Base-by-base conservation (phyloP, 2,113 vertebrate species). In the Mungos mungo region DNA sequence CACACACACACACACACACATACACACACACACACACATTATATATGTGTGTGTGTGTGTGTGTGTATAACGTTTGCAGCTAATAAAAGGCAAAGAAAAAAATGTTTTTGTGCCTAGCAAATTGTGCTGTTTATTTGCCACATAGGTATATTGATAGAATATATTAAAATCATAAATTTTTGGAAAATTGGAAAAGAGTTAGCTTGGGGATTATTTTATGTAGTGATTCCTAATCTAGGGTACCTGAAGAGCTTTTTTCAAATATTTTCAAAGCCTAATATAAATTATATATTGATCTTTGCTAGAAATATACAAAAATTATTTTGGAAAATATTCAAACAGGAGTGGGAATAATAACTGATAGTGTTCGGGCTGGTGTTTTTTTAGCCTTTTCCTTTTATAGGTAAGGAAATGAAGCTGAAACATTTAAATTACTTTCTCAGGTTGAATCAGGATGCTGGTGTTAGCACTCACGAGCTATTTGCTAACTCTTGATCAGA, bases 161-260 rank as follows among this genome's bases (percentile, higher is more conserved):
- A 76, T 91, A 96, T 97, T 96, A 96, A 97, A 96, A 82, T 97
- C 85, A 87, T 95, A 95, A 63, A 93, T 86, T 66, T 97, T 88
- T 72, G 60, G 81, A 91, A 33, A 79, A 31, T 45, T 90, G 7
- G 21, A 50, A 86, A 72, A 96, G 19, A 86, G 41, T 79, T 50
- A 45, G 27, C 2, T 79, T 50, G 19, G 54, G 63, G 23, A 94
- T 90, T 85, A 83, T 68, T 19, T 95, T 74, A 65, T 93, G 23
- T 41, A 76, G 4, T 83, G 38, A 93, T 79, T 93, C 4, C 27
- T 93, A 86, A 79, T 93, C 57, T n/a, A 50, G 52, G 6, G 0
- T 74, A 91, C 16, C 68, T 91, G 41, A 50, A 79, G 52, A 93
- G n/a, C 23, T 87, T 25, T 95, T 93, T 85, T 79, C 50, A 95